Percentiles rank a stretch among this genome's conserved stretches.
These are phyloP conservation scores for Amorpha juglandis DNA, from an alignment of 2,888 invertebrate species.

Conservation along the genomic window DNA sequence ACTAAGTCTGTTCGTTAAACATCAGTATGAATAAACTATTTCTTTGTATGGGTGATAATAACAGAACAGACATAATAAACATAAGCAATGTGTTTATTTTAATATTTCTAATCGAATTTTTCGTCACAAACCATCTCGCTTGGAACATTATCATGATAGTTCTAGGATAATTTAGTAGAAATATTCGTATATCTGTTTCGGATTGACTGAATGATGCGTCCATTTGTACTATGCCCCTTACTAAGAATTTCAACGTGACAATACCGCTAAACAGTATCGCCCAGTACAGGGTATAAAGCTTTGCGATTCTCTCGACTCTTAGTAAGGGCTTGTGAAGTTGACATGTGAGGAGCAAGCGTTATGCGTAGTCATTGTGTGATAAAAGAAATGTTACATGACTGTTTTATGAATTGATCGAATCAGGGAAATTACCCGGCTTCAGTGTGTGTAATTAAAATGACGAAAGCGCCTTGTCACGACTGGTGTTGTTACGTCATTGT, in stretches of 20 bases:
- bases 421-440: not conserved
- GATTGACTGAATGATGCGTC: conserved; percentile 45
- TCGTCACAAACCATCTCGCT: conserved; percentile 17
- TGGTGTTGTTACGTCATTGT: not conserved
- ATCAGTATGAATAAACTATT: no score
- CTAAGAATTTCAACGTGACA: conserved; percentile 47
- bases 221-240: conserved; percentile 46
- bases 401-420: conserved; percentile 8
- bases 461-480: not conserved
- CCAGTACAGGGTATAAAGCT: conserved; percentile 32
- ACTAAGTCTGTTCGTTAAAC: no score
- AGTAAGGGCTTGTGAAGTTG: conserved; percentile 25
- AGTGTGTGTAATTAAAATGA: not conserved
- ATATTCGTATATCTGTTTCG: conserved; percentile 49
- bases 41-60: no score
- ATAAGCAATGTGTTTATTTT: not conserved
- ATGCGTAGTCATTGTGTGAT: conserved; percentile 6
- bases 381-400: not conserved
- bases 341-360: conserved; percentile 2
- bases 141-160: conserved; percentile 32
- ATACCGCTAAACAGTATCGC: conserved; percentile 42
- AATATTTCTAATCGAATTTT: conserved; percentile 3
- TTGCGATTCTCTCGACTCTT: conserved; percentile 26
- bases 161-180: conserved; percentile 48
- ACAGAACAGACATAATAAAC: not conserved